These are phyloP conservation scores for Hemiprocne comata DNA, from an alignment of 2,113 vertebrate species.

Conservation along the genomic window DNA sequence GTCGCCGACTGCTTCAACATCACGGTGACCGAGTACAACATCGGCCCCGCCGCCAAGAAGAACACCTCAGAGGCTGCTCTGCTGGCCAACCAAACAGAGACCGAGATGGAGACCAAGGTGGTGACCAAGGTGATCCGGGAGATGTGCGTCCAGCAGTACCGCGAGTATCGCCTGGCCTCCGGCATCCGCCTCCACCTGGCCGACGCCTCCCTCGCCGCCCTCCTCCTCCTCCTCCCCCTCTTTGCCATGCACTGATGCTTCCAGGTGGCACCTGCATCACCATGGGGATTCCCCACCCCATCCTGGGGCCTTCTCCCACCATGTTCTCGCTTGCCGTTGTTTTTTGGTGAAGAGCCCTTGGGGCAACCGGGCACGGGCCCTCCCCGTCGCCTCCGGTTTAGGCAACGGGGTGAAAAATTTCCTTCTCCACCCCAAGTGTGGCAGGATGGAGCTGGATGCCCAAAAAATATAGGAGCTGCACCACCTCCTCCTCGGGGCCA, in stretches of 20 bases:
- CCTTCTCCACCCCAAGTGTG: not conserved
- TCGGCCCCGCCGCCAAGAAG: slow-evolving; percentile 69
- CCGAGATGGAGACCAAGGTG: slow-evolving; percentile 62
- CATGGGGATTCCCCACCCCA: rapidly evolving
- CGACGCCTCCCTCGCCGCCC: slow-evolving; percentile 22
- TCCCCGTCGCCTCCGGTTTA: not conserved
- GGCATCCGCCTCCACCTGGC: not conserved
- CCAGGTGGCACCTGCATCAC: not conserved
- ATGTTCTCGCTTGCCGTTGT: not conserved
- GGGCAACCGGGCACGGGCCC: rapidly evolving
- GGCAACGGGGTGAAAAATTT: not conserved
- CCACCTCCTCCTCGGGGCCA: not conserved
- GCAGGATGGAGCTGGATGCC: not conserved
- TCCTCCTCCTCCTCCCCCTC: slow-evolving; percentile 72
- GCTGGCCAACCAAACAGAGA: slow-evolving; percentile 57
- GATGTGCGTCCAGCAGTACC: slow-evolving; percentile 79
- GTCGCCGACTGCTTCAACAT: slow-evolving; percentile 79
- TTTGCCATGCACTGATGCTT: slow-evolving; percentile 28
- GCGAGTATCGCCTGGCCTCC: slow-evolving; percentile 42
- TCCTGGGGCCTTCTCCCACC: too few relatives aligned
- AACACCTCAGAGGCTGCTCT: not conserved
- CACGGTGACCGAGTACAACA: slow-evolving; percentile 73
- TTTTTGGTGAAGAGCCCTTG: not conserved
- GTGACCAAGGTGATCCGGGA: slow-evolving; percentile 78
- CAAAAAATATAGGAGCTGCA: not conserved